Base-by-base conservation (phyloP, 2,888 invertebrate species). In the Stenichneumon culpator region DNA sequence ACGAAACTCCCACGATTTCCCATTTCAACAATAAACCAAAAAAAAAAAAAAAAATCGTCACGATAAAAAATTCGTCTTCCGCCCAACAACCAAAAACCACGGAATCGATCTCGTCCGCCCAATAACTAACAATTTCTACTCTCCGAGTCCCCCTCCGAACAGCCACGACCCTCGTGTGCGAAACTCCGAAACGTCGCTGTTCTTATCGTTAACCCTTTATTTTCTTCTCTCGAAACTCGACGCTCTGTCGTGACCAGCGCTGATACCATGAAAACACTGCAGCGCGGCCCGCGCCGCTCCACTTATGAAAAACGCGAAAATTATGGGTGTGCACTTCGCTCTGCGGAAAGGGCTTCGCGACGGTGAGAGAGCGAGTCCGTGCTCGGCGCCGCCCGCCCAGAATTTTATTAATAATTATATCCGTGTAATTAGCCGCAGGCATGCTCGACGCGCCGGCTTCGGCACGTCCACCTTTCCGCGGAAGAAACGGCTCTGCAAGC, bases 331-430 rank as follows among this genome's bases (percentile, higher is more conserved):
- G 54, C 57, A 39, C 75, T 47, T 25, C 52, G 70, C 52, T 65
- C 60, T n/a, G 72, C 60, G 25, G 32, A 32, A 63, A 63, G 60
- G 60, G 32, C 60, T 68, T 36, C 39, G 52, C 22, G n/a, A 7
- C 52, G 28, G 14, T 25, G 44, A 57, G 28, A 60, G n/a, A 79
- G 78, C 44, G 63, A 67, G 67, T 65, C 63, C 22, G 57, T 57
- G 72, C 36, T 68, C 67, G 44, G 68, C 73, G 68, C 9, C 77
- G 80, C 60, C 19, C 57, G 79, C 68, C 73, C 16, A 85, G 82
- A 82, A 70, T 86, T 86, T 86, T 88, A 88, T 88, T 88, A 88
- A 86, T 88, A 88, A 88, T 88, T 88, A 87, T 87, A 88, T 88
- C 88, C 87, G 80, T 88, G 86, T 87, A 88, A 88, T 88, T 88